Evolutionary conservation across 2,113 vertebrate species (phyloP), one percentile per base, ranked within the genome.

Genomic region (Archilochus colubris): DNA sequence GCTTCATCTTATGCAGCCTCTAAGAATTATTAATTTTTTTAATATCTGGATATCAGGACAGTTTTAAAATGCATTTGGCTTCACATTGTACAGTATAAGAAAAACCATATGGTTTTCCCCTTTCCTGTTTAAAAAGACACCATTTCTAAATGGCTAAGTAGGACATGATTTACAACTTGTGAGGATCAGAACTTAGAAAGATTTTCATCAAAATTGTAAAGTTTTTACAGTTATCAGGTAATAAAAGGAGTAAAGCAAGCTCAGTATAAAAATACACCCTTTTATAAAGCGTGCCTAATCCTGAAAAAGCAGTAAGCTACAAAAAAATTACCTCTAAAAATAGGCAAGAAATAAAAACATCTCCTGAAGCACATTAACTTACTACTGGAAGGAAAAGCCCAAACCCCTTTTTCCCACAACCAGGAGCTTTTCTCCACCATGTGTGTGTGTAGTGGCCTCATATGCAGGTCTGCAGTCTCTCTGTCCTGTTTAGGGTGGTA

Each of bases 401-500:
- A 36, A 12, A 38, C 17, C 68, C 4, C 4, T 48, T 7, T 73
- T 90, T 59, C 31, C 15, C 14, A 23, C 4, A 22, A 62, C 14
- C 24, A 62, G 43, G 22, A 62, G 14, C 7, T 57, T 28, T 61
- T 69, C 27, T 89, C 31, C 7, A 25, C 23, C 40, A 40, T 0
- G 0, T 0, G 0, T 23, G 7, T 1, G 1, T 2, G 2, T 20
- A 43, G 7, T 0, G 0, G 33, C 12, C 12, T 28, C n/a, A 62
- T 27, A 9, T 16, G 81, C 10, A 25, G 25, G 51, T 25, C 3
- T 31, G 12, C 17, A 72, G 27, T 19, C 15, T 53, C 59, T 68
- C 13, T 64, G 12, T 31, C 11, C 51, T 28, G 7, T 33, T 23
- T 46, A 75, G 23, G 11, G n/a, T 2, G 0, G 0, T 2, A 36